Evolutionary conservation across 2,113 vertebrate genomes (phyloP).

Genomic region (Phalacrocorax brasilianus): DNA sequence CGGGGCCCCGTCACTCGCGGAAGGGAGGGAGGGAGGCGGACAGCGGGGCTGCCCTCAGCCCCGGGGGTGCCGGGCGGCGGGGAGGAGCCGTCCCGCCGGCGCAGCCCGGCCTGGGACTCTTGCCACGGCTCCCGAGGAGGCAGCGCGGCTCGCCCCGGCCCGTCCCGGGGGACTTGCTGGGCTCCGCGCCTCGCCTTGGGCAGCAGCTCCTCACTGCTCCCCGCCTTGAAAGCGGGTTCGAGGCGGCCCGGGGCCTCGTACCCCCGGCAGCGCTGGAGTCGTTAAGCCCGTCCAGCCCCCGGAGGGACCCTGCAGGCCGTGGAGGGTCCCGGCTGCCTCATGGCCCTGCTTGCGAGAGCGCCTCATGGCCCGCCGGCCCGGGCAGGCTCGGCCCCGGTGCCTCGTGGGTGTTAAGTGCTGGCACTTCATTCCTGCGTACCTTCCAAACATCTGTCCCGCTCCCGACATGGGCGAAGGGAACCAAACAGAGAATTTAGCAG

Average conservation of each 20-base stretch:
- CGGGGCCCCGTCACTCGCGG: no score
- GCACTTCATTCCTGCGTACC: rapidly evolving
- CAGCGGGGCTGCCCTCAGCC: no score
- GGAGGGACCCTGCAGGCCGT: neutral
- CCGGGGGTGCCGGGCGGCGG: no score
- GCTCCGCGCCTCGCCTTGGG: neutral
- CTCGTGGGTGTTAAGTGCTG: neutral
- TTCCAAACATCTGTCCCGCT: rapidly evolving
- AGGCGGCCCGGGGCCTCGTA: neutral
- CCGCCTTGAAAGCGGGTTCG: neutral
- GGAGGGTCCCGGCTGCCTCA: neutral
- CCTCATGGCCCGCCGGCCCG: neutral
- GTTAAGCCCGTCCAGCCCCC: neutral
- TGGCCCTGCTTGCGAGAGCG: neutral
- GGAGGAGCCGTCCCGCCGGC: no score
- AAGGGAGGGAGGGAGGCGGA: no score
- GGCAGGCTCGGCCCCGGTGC: neutral
- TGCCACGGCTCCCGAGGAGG: no score
- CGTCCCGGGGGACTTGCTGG: no score
- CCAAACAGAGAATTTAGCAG: neutral
- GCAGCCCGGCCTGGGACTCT: no score
- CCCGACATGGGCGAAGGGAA: neutral
- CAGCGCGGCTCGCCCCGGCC: no score
- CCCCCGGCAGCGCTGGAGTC: neutral
- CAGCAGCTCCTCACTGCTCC: neutral